phyloP scores from a whole-genome alignment of 92 coral and sea anemone genomes.

The Porites lobata region DNA sequence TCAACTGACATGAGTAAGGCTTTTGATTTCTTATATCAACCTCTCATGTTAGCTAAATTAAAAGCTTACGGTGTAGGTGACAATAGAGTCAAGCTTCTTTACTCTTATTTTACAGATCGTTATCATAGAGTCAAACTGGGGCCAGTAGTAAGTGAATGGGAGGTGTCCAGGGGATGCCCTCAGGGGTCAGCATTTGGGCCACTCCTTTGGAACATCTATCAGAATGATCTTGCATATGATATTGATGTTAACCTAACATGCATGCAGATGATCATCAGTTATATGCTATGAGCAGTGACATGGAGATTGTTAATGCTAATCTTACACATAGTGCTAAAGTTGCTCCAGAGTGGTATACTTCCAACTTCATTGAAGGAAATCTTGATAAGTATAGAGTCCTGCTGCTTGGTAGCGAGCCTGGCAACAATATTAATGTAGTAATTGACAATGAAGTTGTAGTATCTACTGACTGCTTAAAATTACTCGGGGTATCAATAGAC shows the following conservation, averaged over 20 bases:
- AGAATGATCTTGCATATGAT: background rate
- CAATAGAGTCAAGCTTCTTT: background rate
- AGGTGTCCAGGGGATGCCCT: slow-evolving; percentile 28
- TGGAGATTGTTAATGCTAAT: slow-evolving; percentile 1
- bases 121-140: slow-evolving; percentile 12
- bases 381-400: no score
- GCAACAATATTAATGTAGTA: no score
- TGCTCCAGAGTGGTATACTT: slow-evolving; percentile 23
- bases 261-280: slow-evolving; percentile 43
- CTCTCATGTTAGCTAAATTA: slow-evolving; percentile 8
- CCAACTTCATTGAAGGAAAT: slow-evolving; percentile 33
- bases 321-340: background rate
- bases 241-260: slow-evolving; percentile 13
- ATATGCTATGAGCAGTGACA: slow-evolving; percentile 5
- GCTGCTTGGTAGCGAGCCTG: no score
- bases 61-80: slow-evolving; percentile 8
- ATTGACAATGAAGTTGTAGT: no score
- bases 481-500: no score
- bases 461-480: no score
- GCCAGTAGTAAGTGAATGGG: slow-evolving; percentile 18
- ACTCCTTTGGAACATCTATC: background rate
- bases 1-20: slow-evolving; percentile 10
- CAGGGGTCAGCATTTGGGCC: background rate
- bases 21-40: background rate
- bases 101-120: slow-evolving; percentile 20